phyloP scores from a whole-genome alignment of 2,113 vertebrate genomes.

The Lates calcarifer region DNA sequence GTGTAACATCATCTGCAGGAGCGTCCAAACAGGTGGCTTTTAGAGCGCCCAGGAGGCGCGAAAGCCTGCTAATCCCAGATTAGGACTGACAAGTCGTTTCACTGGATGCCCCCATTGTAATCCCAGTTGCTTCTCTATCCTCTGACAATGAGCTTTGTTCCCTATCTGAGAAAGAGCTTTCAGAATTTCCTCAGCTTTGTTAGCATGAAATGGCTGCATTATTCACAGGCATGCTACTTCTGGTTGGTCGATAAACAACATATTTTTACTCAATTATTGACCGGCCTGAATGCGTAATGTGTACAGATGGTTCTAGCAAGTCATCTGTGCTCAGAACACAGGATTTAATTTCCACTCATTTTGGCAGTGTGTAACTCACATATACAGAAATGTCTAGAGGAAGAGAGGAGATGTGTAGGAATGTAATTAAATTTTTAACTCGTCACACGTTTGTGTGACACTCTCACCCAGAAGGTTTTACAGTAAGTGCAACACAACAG shows the following conservation, averaged over 20 bases:
- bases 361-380: conserved; percentile 3
- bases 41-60: conserved; percentile 65
- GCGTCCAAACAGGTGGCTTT: conserved; percentile 80
- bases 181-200: conserved; percentile 61
- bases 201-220: conserved; percentile 70
- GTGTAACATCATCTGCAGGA: conserved; percentile 57
- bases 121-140: conserved; percentile 70
- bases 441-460: not conserved
- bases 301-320: conserved; percentile 64
- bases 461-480: not conserved
- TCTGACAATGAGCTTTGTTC: conserved; percentile 78
- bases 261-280: conserved; percentile 77
- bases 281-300: conserved; percentile 67
- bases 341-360: conserved; percentile 11
- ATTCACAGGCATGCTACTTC: conserved; percentile 73
- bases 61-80: conserved; percentile 79
- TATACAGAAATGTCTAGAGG: not conserved
- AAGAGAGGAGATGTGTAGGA: not conserved
- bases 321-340: conserved; percentile 27
- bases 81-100: conserved; percentile 76
- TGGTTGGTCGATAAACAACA: conserved; percentile 62
- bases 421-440: conserved; percentile 5
- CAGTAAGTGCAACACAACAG: not conserved
- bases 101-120: conserved; percentile 71
- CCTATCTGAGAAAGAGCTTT: conserved; percentile 50